Base-by-base conservation (phyloP, 2,797 vertebrate genomes). In the Acanthornis magna region DNA sequence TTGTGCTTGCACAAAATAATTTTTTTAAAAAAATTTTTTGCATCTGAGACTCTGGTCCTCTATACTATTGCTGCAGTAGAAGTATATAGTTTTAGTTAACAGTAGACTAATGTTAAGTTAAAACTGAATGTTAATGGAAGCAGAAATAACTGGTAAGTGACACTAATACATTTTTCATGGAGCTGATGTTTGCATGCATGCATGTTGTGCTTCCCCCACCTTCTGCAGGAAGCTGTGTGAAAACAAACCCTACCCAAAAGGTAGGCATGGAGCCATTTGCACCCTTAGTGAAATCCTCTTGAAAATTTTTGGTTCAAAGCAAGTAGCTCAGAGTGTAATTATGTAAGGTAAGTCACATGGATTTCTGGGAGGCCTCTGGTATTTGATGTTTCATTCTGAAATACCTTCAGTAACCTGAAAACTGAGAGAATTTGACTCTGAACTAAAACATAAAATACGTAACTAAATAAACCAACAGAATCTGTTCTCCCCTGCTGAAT, bases 341-440 rank as follows among this genome's bases (percentile, higher is more conserved):
- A 60, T 5, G 2, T 83, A 71, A 82, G 30, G 32, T 71, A n/a
- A 36, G 51, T 86, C 62, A 48, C 57, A 26, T 1, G 5, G 51
- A n/a, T 89, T 80, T 89, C 66, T 78, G 58, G 36, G 70, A 76
- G 58, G 55, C 68, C 40, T 86, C 62, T 91, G 70, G 34, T 92
- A 84, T 81, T 93, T 79, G 66, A 76, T 90, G 66, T 70, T 76
- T 88, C 66, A 70, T 50, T 60, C 73, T 70, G 78, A 95, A 95
- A 88, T 81, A 70, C 63, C 42, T 81, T 81, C 60, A 26, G 66
- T 88, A 86, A 88, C 57, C 73, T 89, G 73, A 75, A 80, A 85
- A 89, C 4, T 2, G 53, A 73, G 51, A 78, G 54, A 88, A 75
- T 83, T 83, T 84, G 53, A 54, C 54, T 91, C 54, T 68, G 30